phyloP scores from a whole-genome alignment of 2,113 vertebrate genomes.

The Xiphias gladius region DNA sequence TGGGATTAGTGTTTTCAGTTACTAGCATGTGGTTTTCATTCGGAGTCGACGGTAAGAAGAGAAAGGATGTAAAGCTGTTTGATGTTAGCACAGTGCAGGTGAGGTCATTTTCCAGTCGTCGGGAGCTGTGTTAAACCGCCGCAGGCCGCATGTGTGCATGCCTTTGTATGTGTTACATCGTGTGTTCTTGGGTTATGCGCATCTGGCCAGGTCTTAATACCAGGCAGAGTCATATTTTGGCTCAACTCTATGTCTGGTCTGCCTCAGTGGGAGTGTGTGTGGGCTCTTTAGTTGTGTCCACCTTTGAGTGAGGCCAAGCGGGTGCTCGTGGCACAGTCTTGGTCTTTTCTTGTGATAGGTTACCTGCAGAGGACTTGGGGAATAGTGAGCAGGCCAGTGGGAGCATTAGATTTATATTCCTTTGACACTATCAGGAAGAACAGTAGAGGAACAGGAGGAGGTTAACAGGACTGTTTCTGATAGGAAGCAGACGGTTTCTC shows the following conservation, averaged over 20 bases:
- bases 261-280: constrained; percentile 37
- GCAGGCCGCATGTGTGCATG: constrained; percentile 44
- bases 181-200: constrained; percentile 37
- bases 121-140: constrained; percentile 40
- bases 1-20: constrained; percentile 64
- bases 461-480: constrained; percentile 67
- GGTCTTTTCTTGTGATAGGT: constrained; percentile 33
- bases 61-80: constrained; percentile 79
- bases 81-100: constrained; percentile 82
- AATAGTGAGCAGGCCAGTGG: constrained; percentile 23
- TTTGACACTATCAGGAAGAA: constrained; percentile 52
- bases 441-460: constrained; percentile 33
- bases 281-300: constrained; percentile 40
- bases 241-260: constrained; percentile 15
- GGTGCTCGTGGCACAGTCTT: constrained; percentile 1
- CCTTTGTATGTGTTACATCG: constrained; percentile 28
- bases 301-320: constrained; percentile 30
- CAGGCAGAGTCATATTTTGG: constrained; percentile 50
- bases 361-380: constrained; percentile 34
- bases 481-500: constrained; percentile 55
- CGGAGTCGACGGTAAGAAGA: constrained; percentile 54
- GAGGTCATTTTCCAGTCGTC: constrained; percentile 80
- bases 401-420: constrained; percentile 63
- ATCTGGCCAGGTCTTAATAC: constrained; percentile 55
- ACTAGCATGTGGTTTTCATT: constrained; percentile 79